A percentile compares a stretch with the other conserved stretches of the same genome.
Evolutionary conservation across 2,113 vertebrate genomes (phyloP).

Genomic region (Chunga burmeisteri): DNA sequence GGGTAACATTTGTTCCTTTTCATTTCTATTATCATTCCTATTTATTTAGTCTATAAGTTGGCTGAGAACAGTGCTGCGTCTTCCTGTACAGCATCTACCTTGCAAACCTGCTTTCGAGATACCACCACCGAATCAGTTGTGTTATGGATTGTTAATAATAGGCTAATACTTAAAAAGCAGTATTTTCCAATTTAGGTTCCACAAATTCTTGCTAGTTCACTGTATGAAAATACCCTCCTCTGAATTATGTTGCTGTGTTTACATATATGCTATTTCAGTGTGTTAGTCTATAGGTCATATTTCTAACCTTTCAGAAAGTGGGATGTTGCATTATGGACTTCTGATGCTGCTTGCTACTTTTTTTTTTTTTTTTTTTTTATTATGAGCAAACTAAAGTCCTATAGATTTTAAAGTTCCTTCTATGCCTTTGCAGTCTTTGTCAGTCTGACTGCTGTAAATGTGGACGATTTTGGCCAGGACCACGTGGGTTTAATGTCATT

Average conservation of each 20-base stretch:
- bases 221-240: neutral
- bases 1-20: neutral
- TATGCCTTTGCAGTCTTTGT: neutral
- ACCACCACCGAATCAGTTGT: neutral
- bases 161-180: neutral
- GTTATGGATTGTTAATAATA: neutral
- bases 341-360: neutral
- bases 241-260: neutral
- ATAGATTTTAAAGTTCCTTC: neutral
- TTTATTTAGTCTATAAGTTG: neutral
- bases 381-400: neutral
- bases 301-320: neutral
- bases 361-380: neutral
- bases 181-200: neutral
- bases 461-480: neutral
- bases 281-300: neutral
- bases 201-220: neutral
- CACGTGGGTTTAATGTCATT: neutral
- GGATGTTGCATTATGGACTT: neutral
- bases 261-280: neutral
- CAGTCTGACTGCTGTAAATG: neutral
- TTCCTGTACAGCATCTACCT: neutral
- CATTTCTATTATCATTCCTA: neutral
- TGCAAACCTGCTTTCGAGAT: neutral
- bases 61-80: neutral